Evolutionary conservation across 2,888 invertebrate genomes (phyloP).

Genomic region (Nemoura dubitans): DNA sequence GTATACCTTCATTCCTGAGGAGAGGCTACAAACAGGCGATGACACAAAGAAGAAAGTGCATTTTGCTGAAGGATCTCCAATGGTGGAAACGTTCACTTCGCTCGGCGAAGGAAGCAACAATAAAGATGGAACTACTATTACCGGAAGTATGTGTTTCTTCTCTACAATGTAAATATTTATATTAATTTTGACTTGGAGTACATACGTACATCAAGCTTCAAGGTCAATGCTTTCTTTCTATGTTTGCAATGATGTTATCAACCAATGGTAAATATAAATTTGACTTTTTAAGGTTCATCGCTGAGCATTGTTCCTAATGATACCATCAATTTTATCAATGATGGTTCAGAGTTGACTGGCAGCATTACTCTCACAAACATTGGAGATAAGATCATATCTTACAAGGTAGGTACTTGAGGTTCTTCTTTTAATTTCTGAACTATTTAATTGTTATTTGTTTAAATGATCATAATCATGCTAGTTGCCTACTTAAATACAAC

Average conservation of each 20-base stretch:
- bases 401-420: conserved; percentile 67
- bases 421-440: too few species aligned
- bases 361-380: conserved; percentile 76
- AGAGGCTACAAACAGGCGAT: conserved; percentile 51
- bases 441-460: too few species aligned
- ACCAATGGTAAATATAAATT: conserved; percentile 56
- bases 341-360: conserved; percentile 74
- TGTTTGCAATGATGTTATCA: too few species aligned
- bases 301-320: conserved; percentile 74
- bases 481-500: too few species aligned
- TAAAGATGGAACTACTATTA: neutral
- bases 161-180: neutral
- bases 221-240: neutral
- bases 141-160: neutral
- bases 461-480: too few species aligned
- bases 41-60: conserved; percentile 60
- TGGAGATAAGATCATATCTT: conserved; percentile 69
- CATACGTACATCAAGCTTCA: neutral
- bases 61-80: conserved; percentile 69
- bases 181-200: conserved; percentile 26
- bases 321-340: conserved; percentile 73
- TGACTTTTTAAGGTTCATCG: conserved; percentile 63
- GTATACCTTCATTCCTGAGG: conserved; percentile 76
- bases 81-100: conserved; percentile 61
- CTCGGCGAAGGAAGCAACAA: conserved; percentile 51